Conservation (phyloP, 2,113 vertebrate species). For the Thalassarche chlororhynchos region DNA sequence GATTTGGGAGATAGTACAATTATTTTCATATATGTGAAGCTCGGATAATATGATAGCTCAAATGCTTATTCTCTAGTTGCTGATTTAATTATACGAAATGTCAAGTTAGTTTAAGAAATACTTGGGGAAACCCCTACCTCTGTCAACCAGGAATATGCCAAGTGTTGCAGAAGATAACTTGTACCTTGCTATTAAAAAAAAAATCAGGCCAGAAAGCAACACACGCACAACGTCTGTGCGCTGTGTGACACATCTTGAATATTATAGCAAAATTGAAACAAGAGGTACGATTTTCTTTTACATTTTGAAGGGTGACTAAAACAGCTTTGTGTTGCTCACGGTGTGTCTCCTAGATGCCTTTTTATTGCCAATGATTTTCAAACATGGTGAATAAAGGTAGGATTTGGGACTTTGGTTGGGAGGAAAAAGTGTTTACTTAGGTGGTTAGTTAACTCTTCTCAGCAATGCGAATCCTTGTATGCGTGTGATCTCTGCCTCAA, state of each 20-base stretch:
- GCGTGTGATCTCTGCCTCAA: not conserved
- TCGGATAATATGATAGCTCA: not conserved
- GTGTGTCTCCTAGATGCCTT: not conserved
- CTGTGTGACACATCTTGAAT: not conserved
- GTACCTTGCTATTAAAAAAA: not conserved
- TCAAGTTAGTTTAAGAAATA: conserved; percentile 38
- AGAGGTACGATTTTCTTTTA: not conserved
- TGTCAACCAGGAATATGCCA: conserved; percentile 6
- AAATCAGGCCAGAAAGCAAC: not conserved
- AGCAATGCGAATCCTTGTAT: accelerated
- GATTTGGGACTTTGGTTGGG: not conserved
- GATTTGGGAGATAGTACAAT: not conserved
- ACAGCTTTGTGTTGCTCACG: not conserved
- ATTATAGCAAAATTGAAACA: not conserved
- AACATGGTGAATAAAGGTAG: not conserved
- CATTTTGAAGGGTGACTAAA: not conserved
- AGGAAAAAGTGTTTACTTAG: accelerated
- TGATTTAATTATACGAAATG: conserved; percentile 64
- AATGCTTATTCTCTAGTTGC: conserved; percentile 44
- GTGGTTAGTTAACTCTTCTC: not conserved
- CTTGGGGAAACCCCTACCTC: conserved; percentile 20
- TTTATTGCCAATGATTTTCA: not conserved
- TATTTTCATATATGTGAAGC: conserved; percentile 16
- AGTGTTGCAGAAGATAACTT: not conserved
- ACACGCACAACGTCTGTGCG: accelerated